A percentile compares a stretch with the other conserved stretches of the same genome.
Conservation (phyloP, 2,113 vertebrate species). For the Seriola quinqueradiata region DNA sequence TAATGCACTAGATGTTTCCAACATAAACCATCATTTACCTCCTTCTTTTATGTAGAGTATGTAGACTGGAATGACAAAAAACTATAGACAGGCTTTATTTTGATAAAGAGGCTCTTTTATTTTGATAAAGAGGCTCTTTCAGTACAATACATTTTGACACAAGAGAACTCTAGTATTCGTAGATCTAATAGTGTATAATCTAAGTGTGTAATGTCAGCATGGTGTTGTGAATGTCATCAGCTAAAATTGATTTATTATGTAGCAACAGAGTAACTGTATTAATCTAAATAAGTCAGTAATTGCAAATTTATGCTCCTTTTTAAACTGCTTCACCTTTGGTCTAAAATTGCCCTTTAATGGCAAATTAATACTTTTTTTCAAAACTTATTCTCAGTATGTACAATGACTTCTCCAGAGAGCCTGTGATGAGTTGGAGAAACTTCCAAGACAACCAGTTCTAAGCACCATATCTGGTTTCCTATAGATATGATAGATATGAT, state of each 20-base stretch:
- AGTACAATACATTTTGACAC: neutral
- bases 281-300: neutral
- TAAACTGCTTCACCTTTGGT: neutral
- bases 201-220: neutral
- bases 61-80: neutral
- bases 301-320: neutral
- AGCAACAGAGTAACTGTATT: neutral
- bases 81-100: neutral
- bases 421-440: no score
- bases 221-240: neutral
- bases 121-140: neutral
- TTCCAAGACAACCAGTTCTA: no score
- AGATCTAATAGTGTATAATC: neutral
- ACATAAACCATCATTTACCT: neutral
- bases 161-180: neutral
- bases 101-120: neutral
- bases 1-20: neutral
- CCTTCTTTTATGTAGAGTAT: neutral
- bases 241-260: neutral
- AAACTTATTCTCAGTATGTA: no score
- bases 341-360: neutral
- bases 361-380: neutral
- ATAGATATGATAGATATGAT: no score
- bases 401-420: no score
- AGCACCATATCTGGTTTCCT: no score